Evolutionary conservation across 2,797 vertebrate genomes (phyloP), one percentile per base, ranked within the genome.

Genomic region (Triplophysa yarkandensis): DNA sequence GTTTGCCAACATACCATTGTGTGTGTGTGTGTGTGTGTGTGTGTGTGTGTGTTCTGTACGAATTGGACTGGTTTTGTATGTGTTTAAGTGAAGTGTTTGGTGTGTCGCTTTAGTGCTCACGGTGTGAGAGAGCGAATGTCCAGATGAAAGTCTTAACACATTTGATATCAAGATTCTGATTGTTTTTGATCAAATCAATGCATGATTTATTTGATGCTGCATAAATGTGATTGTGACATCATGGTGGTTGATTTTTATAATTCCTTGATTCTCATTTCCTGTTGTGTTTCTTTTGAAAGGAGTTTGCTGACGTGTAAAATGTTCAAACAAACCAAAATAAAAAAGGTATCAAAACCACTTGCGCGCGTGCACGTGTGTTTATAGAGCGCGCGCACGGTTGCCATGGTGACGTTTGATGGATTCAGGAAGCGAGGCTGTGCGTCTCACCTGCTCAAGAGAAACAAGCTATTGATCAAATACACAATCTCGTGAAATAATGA

Each of bases 151-250:
- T 74, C 77, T 65, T 36, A 67, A 63, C 65, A 74, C 17, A 43
- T 63, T 27, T 41, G 65, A 75, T 74, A 66, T 78, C 74, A 78
- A 81, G 83, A 75, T 76, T 81, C 81, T 71, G 72, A 43, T 79
- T 77, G 54, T 69, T 76, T 77, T 87, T 88, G 78, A 82, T 68
- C 72, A 80, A 68, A 78, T 68, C 81, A 78, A 63, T 39, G 54
- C 64, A 76, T 80, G 72, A 74, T 77, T 88, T 83, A 76, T 73
- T 74, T 80, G 54, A 73, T 62, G 44, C 44, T 21, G 21, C 54
- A 70, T 72, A 48, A 52, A 44, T 58, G 62, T 78, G 32, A 82
- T 85, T 83, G 86, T 80, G 79, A 62, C 67, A 63, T 76, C 64
- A 34, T 27, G 9, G 25, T 30, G 4, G 17, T 14, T 60, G 46